These are phyloP conservation scores for Zophobas morio DNA, from an alignment of 1,140 invertebrate species.

Conservation along the genomic window DNA sequence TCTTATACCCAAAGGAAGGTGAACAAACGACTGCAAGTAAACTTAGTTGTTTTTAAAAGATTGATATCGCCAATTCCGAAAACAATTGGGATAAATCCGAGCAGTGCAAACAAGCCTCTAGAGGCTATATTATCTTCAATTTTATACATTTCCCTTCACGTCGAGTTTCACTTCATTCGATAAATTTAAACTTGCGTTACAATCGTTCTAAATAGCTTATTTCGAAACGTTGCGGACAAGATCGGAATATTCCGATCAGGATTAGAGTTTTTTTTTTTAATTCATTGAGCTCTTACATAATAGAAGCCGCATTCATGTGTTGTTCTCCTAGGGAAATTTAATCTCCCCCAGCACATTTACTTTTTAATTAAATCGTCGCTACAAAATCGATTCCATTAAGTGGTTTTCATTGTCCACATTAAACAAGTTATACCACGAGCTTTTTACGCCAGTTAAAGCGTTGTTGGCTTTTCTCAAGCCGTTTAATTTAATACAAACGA, in stretches of 20 bases:
- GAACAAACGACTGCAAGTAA: constrained; percentile 48
- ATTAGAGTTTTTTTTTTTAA: constrained; percentile 15
- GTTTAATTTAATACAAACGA: constrained; percentile 35
- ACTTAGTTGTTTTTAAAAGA: constrained; percentile 53
- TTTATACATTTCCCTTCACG: constrained; percentile 53
- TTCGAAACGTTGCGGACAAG: constrained; percentile 22
- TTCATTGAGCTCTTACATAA: constrained; percentile 25
- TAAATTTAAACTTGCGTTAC: constrained; percentile 47
- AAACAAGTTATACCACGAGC: constrained; percentile 43
- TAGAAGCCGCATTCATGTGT: constrained; percentile 37
- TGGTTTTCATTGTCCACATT: constrained; percentile 49
- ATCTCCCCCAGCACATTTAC: constrained; percentile 45
- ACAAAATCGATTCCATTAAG: constrained; percentile 47
- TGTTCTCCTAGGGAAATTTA: constrained; percentile 46
- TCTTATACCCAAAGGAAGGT: constrained; percentile 51
- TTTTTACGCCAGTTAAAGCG: constrained; percentile 30
- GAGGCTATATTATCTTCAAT: constrained; percentile 56
- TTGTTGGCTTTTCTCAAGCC: constrained; percentile 1
- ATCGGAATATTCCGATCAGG: background rate
- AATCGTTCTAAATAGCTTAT: constrained; percentile 19
- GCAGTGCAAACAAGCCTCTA: constrained; percentile 54
- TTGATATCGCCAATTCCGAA: constrained; percentile 54
- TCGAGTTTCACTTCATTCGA: constrained; percentile 44
- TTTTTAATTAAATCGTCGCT: constrained; percentile 48
- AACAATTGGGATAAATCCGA: constrained; percentile 57